Evolutionary conservation across 2,797 vertebrate genomes (phyloP), one percentile per base, ranked within the genome.

Genomic region (Brachyalestes nurse): DNA sequence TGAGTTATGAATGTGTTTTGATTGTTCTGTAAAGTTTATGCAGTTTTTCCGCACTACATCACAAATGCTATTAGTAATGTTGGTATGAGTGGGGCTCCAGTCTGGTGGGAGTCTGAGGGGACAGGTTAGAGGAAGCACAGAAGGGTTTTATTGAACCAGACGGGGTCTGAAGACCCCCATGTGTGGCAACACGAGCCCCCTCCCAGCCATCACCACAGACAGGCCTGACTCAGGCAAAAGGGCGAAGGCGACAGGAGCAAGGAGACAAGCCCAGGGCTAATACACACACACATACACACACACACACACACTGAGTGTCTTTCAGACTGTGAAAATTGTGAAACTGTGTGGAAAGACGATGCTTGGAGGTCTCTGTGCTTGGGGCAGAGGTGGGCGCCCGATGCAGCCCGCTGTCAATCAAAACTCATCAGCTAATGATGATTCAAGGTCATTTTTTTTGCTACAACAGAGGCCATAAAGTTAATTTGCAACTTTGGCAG

Each of bases 321-420:
- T 71, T 58, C 79, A 82, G 86, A 82, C 79, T 70, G 85, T 81
- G 76, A 86, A 86, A 84, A 87, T 87, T 87, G 84, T 87, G 84
- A 83, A 88, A 85, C 83, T 83, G 70, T 82, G 75, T 51, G 85
- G 81, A 86, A 86, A 85, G 78, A 70, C 28, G 64, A 86, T 86
- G 80, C 88, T 89, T 91, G 84, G 86, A 81, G 75, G 84, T 88
- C 82, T 83, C 51, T 13, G 12, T 84, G 65, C 78, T 80, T 5
- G 25, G 85, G 66, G 28, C 81, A 64, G 85, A 87, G 80, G 80
- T 85, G 85, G 83, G 79, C 83, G 80, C 88, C 86, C 83, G 84
- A 79, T 83, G 80, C 66, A 88, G 83, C 19, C 71, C 51, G 79
- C 89, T 93, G 94, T 91, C 92, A 92, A 79, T 92, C 92, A 93